Percentiles rank a stretch among this genome's conserved stretches.
Conservation (phyloP, 2,888 invertebrate species). For the Lamellibrachia satsuma region DNA sequence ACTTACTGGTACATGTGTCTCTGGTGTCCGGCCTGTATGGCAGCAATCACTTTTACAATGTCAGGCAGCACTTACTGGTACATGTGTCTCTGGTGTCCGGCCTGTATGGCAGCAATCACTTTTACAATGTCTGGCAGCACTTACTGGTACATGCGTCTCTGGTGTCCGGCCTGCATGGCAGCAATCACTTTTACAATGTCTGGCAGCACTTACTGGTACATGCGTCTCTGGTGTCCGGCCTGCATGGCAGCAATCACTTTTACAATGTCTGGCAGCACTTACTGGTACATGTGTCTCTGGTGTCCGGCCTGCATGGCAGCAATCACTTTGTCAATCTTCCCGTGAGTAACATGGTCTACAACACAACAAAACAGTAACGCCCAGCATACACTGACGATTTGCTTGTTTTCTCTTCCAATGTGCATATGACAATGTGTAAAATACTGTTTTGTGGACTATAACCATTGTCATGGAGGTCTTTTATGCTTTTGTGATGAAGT, state of each 20-base stretch:
- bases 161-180: too few species aligned
- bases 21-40: too few species aligned
- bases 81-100: constrained; percentile 71
- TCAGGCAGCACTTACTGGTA: constrained; percentile 75
- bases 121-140: constrained; percentile 56
- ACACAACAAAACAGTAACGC: not conserved
- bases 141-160: constrained; percentile 81
- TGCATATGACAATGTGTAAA: too few species aligned
- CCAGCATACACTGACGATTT: too few species aligned
- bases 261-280: not conserved
- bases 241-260: too few species aligned
- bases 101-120: too few species aligned
- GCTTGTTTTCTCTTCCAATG: too few species aligned
- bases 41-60: too few species aligned
- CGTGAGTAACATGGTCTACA: constrained; percentile 75
- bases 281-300: constrained; percentile 67
- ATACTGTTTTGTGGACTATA: too few species aligned
- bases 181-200: too few species aligned
- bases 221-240: constrained; percentile 67
- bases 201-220: constrained; percentile 78
- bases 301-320: constrained; percentile 85
- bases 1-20: constrained; percentile 83
- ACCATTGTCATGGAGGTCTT: too few species aligned
- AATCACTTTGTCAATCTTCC: constrained; percentile 78
- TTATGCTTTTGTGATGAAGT: too few species aligned